Evolutionary conservation across 2,888 invertebrate genomes (phyloP).

Genomic region (Chaitophorus viminalis): DNA sequence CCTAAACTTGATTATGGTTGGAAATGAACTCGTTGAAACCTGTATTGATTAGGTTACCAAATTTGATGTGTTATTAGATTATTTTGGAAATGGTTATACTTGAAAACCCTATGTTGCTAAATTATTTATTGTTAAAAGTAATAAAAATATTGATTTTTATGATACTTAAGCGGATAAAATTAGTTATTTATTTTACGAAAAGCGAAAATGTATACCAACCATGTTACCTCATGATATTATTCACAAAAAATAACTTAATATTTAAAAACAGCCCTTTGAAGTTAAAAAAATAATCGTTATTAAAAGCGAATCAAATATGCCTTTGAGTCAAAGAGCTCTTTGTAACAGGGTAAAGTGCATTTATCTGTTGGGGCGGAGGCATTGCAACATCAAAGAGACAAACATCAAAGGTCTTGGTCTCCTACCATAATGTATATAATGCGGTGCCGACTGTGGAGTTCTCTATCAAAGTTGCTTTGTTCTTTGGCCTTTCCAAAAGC

Average conservation of each 20-base stretch:
- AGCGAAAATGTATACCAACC: conserved; percentile 24
- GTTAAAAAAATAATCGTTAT: conserved; percentile 60
- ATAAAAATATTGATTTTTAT: not conserved
- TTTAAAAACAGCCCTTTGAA: conserved; percentile 52
- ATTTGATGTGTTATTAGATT: conserved; percentile 27
- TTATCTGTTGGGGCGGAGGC: conserved; percentile 52
- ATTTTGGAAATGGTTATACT: conserved; percentile 10
- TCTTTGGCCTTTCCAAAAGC: conserved; percentile 59
- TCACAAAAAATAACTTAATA: conserved; percentile 27
- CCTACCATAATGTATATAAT: conserved; percentile 59
- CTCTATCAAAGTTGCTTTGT: conserved; percentile 59
- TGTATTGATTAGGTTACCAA: conserved; percentile 33
- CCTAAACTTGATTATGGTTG: conserved; percentile 31
- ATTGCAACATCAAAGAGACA: conserved; percentile 56
- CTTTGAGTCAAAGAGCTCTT: conserved; percentile 60
- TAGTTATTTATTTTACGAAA: conserved; percentile 6
- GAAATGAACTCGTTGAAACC: conserved; percentile 35
- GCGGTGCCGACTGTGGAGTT: conserved; percentile 54
- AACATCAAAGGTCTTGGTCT: conserved; percentile 59
- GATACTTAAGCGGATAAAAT: not conserved
- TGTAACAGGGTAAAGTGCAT: conserved; percentile 62
- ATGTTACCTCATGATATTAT: conserved; percentile 18
- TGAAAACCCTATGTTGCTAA: not conserved
- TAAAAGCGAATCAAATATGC: conserved; percentile 61
- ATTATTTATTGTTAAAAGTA: not conserved